These are phyloP conservation scores for Schizopygopsis malacanthus DNA, from an alignment of 2,797 vertebrate genomes.

Conservation along the genomic window DNA sequence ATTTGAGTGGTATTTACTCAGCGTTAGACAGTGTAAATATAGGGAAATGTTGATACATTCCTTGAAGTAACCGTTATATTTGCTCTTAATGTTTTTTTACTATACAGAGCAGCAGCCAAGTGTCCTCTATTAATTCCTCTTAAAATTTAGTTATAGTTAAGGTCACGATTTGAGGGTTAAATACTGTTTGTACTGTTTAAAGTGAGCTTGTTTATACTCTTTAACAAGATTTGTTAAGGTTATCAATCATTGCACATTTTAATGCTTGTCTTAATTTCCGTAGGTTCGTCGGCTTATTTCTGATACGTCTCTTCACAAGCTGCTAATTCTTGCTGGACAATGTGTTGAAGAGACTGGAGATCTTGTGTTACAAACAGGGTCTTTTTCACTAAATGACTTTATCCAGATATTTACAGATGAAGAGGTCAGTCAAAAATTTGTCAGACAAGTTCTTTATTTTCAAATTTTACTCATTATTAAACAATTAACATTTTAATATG, in stretches of 20 bases:
- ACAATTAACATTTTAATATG: not conserved
- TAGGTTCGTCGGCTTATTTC: slow-evolving; percentile 89
- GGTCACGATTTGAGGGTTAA: not conserved
- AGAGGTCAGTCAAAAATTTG: slow-evolving; percentile 77
- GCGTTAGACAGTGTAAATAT: slow-evolving; percentile 2
- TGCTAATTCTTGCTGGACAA: slow-evolving; percentile 89
- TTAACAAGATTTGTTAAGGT: not conserved
- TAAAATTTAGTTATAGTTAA: not conserved
- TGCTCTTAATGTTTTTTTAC: slow-evolving; percentile 24
- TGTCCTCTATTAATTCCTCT: not conserved
- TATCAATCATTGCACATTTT: not conserved
- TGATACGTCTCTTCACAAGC: slow-evolving; percentile 84
- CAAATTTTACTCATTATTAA: not conserved
- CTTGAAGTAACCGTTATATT: slow-evolving; percentile 1
- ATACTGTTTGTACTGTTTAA: not conserved
- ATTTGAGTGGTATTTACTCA: slow-evolving; percentile 15
- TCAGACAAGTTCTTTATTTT: not conserved
- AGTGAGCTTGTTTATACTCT: not conserved
- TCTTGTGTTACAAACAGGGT: slow-evolving; percentile 86
- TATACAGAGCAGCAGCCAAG: not conserved
- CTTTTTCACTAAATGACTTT: slow-evolving; percentile 85
- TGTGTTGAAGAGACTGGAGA: slow-evolving; percentile 87
- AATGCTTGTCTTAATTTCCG: not conserved
- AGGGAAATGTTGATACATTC: slow-evolving; percentile 3
- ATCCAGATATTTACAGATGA: slow-evolving; percentile 86